phyloP scores from a whole-genome alignment of 2,888 invertebrate genomes.

The Netelia fuscicornis region DNA sequence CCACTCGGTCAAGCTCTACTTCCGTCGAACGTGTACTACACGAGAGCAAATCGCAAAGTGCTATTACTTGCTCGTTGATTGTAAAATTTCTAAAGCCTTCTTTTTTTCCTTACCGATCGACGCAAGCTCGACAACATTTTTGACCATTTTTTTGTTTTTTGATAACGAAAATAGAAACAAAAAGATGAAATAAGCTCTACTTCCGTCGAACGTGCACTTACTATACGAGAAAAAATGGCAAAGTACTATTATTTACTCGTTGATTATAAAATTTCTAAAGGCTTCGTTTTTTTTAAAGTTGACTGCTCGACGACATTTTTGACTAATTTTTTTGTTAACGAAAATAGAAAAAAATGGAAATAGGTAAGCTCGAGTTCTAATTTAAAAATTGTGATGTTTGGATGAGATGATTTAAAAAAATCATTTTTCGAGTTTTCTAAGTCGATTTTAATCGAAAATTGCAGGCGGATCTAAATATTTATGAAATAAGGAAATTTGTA shows the following conservation, averaged over 20 bases:
- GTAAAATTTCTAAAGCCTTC: conserved; percentile 39
- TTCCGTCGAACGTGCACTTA: conserved; percentile 34
- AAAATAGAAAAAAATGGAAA: background rate
- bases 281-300: background rate
- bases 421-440: background rate
- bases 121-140: background rate
- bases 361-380: background rate
- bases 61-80: conserved; percentile 47
- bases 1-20: conserved; percentile 66
- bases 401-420: background rate
- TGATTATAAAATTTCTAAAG: conserved; percentile 49
- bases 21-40: conserved; percentile 50
- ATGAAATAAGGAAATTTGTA: no score
- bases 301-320: conserved; percentile 1
- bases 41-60: conserved; percentile 45
- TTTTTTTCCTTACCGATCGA: conserved; percentile 8
- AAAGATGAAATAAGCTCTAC: background rate
- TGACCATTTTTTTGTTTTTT: background rate
- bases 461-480: no score
- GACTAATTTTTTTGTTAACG: background rate
- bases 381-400: background rate
- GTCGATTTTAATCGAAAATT: no score
- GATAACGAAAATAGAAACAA: background rate
- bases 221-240: conserved; percentile 47
- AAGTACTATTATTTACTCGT: conserved; percentile 42